Evolutionary conservation across 2,797 vertebrate genomes (phyloP).

Genomic region (Cichlasoma orientale): DNA sequence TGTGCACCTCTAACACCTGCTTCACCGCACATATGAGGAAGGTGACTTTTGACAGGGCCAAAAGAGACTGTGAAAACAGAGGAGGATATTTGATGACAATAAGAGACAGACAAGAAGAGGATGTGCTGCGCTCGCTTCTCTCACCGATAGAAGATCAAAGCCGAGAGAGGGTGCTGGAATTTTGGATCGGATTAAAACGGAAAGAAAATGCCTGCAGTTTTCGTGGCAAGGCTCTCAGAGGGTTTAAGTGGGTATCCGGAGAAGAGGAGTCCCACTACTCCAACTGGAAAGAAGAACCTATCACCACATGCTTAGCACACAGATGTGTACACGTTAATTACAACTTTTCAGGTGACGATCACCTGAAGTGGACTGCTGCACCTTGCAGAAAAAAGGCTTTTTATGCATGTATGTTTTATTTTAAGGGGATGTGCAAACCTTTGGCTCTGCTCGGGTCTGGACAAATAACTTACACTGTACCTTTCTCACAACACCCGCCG

Average conservation of each 20-base stretch:
- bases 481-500: conserved; percentile 64
- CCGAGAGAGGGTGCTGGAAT: not conserved
- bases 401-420: conserved; percentile 77
- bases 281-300: conserved; percentile 76
- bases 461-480: conserved; percentile 62
- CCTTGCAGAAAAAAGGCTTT: conserved; percentile 52
- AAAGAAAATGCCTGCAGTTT: conserved; percentile 54
- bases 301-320: conserved; percentile 70
- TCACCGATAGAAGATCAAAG: conserved; percentile 9
- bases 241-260: conserved; percentile 77
- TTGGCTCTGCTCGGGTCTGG: conserved; percentile 60
- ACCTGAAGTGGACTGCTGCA: conserved; percentile 67
- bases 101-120: conserved; percentile 63
- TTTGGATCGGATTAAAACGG: conserved; percentile 80
- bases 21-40: conserved; percentile 66
- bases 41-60: conserved; percentile 55
- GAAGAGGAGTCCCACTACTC: conserved; percentile 64
- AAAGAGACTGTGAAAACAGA: conserved; percentile 54
- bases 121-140: conserved; percentile 52
- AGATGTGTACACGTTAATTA: conserved; percentile 69
- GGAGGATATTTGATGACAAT: conserved; percentile 78
- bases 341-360: not conserved
- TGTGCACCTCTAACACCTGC: conserved; percentile 71
- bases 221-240: conserved; percentile 38
- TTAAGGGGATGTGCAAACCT: conserved; percentile 77